Evolutionary conservation across 2,797 vertebrate genomes (phyloP).

Genomic region (Melanogrammus aeglefinus): DNA sequence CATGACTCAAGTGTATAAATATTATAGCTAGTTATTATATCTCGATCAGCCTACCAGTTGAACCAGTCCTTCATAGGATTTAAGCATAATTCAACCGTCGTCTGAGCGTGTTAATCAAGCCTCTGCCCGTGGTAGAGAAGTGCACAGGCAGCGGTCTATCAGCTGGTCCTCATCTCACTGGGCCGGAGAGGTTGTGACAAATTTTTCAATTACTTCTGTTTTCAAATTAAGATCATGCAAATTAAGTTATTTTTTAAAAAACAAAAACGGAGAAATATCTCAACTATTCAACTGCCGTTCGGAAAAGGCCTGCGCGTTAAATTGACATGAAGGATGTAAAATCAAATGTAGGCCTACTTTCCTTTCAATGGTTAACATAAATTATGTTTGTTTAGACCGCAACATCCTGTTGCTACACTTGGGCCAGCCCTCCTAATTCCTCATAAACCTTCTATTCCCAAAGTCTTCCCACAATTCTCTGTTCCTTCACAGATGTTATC

Average conservation of each 20-base stretch:
- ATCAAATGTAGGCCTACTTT: background rate
- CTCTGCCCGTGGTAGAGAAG: too few species aligned
- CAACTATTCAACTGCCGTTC: too few species aligned
- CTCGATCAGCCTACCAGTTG: background rate
- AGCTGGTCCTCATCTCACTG: too few species aligned
- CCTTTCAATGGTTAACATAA: background rate
- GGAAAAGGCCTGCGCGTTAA: background rate
- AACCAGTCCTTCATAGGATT: background rate
- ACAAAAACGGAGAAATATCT: too few species aligned
- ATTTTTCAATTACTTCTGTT: background rate
- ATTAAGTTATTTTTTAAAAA: too few species aligned
- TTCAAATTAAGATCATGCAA: too few species aligned
- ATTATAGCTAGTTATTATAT: background rate
- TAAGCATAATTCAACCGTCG: background rate
- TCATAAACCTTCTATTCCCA: too few species aligned
- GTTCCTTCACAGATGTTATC: too few species aligned
- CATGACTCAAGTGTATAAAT: background rate
- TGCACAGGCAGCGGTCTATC: too few species aligned
- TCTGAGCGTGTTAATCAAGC: background rate
- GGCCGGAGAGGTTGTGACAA: too few species aligned
- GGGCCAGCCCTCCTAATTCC: too few species aligned
- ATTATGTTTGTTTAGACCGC: background rate
- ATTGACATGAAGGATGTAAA: background rate
- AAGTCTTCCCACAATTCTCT: too few species aligned
- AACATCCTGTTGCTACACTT: background rate